These are phyloP conservation scores for Pelodytes ibericus DNA, from an alignment of 2,797 vertebrate species.

Conservation along the genomic window DNA sequence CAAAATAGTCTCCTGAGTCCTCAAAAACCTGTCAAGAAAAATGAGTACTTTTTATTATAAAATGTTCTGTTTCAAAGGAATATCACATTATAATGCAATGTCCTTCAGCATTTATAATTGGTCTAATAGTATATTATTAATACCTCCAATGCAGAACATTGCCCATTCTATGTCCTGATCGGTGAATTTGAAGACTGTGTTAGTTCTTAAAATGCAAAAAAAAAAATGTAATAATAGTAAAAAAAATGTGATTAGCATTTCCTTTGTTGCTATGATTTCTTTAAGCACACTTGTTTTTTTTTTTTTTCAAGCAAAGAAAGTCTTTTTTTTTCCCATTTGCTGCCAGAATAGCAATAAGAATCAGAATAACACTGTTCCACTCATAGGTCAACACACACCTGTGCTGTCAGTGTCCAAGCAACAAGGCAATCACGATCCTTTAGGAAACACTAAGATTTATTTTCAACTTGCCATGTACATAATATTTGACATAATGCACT, in stretches of 20 bases:
- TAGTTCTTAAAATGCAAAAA: slow-evolving; percentile 29
- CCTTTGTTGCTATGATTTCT: slow-evolving; percentile 36
- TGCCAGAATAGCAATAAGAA: slow-evolving; percentile 37
- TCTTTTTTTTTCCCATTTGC: slow-evolving; percentile 38
- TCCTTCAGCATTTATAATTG: slow-evolving; percentile 29
- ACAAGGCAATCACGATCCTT: slow-evolving; percentile 43
- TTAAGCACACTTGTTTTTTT: slow-evolving; percentile 4
- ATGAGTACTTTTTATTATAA: background rate
- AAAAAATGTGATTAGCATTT: slow-evolving; percentile 38
- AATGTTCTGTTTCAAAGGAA: slow-evolving; percentile 12
- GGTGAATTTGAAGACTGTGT: slow-evolving; percentile 12
- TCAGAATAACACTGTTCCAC: slow-evolving; percentile 40
- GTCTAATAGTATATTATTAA: slow-evolving; percentile 39
- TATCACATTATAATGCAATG: slow-evolving; percentile 9
- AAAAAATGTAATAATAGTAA: no score
- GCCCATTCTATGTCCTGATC: slow-evolving; percentile 23
- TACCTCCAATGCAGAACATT: slow-evolving; percentile 26
- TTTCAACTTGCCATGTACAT: slow-evolving; percentile 10
- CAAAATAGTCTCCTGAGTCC: no score
- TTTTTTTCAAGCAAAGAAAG: slow-evolving; percentile 17
- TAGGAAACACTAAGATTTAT: slow-evolving; percentile 4
- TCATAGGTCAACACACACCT: slow-evolving; percentile 39
- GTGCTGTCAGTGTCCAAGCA: slow-evolving; percentile 50
- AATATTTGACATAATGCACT: background rate
- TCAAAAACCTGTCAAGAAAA: slow-evolving; percentile 10